Evolutionary conservation across 2,113 vertebrate species (phyloP).

Genomic region (Psammodynastes pulverulentus): DNA sequence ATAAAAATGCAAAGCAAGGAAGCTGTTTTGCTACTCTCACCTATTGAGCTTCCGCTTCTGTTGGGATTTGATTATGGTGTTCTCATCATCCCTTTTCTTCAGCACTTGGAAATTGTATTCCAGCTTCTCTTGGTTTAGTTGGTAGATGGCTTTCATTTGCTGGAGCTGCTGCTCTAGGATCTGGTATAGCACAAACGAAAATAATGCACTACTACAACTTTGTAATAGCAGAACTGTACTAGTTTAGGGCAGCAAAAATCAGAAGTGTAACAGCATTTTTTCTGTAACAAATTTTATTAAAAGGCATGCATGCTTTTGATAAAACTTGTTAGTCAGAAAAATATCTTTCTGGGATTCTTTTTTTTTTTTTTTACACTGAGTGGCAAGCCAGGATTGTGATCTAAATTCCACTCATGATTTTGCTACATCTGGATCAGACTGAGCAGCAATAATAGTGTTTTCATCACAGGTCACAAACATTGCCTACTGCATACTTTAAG

Average conservation of each 20-base stretch:
- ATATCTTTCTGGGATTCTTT: not conserved
- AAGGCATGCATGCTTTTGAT: not conserved
- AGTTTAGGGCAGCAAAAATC: not conserved
- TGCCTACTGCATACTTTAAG: not conserved
- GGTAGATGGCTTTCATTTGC: conserved; percentile 63
- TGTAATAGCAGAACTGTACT: not conserved
- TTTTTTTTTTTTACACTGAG: not conserved
- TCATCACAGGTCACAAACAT: too few species aligned
- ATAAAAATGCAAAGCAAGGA: too few species aligned
- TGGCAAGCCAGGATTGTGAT: not conserved
- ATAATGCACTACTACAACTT: not conserved
- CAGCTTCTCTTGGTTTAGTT: conserved; percentile 79
- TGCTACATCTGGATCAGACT: not conserved
- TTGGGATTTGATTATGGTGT: conserved; percentile 62
- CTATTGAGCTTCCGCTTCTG: conserved; percentile 73
- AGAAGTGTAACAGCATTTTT: not conserved
- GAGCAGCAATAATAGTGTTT: not conserved
- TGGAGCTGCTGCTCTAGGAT: conserved; percentile 72
- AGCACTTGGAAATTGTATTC: conserved; percentile 77
- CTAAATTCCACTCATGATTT: not conserved
- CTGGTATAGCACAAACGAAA: conserved; percentile 54
- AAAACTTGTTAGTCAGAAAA: not conserved
- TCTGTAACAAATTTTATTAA: not conserved
- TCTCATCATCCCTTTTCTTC: conserved; percentile 69
- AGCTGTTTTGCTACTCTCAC: conserved; percentile 58